Percentiles rank a stretch among this genome's conserved stretches.
Evolutionary conservation across 2,797 vertebrate genomes (phyloP).

Genomic region (Siniperca scherzeri): DNA sequence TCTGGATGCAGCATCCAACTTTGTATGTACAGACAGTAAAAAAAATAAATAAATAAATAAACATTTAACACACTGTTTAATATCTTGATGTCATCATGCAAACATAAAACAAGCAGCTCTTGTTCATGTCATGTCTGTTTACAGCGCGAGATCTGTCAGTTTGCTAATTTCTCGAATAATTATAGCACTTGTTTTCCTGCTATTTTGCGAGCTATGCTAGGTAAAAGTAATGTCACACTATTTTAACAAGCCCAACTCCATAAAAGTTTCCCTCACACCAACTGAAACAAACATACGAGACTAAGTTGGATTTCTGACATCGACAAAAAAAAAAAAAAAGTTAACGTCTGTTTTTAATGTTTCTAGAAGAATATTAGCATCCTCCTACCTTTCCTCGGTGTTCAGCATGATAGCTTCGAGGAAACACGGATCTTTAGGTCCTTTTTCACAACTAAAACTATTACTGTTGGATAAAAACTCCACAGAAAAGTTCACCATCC

Average conservation of each 20-base stretch:
- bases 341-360: neutral
- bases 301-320: neutral
- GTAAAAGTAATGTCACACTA: neutral
- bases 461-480: conserved; percentile 78
- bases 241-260: neutral
- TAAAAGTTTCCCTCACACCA: rapidly evolving
- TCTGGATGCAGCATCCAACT: neutral
- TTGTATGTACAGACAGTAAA: neutral
- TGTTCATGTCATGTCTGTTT: neutral
- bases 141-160: neutral
- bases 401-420: conserved; percentile 81
- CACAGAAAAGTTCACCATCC: conserved; percentile 80
- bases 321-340: no score
- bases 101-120: neutral
- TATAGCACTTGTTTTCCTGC: neutral
- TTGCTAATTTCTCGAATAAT: neutral
- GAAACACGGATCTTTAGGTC: conserved; percentile 60
- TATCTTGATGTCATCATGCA: neutral
- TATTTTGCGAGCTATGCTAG: neutral
- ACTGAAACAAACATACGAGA: neutral
- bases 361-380: conserved; percentile 1
- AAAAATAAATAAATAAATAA: neutral
- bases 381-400: conserved; percentile 85
- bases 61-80: no score
- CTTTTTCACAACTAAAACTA: conserved; percentile 73